Percentiles rank a stretch among this genome's conserved stretches.
Conservation (phyloP, 2,888 invertebrate genomes). For the Salticus scenicus region DNA sequence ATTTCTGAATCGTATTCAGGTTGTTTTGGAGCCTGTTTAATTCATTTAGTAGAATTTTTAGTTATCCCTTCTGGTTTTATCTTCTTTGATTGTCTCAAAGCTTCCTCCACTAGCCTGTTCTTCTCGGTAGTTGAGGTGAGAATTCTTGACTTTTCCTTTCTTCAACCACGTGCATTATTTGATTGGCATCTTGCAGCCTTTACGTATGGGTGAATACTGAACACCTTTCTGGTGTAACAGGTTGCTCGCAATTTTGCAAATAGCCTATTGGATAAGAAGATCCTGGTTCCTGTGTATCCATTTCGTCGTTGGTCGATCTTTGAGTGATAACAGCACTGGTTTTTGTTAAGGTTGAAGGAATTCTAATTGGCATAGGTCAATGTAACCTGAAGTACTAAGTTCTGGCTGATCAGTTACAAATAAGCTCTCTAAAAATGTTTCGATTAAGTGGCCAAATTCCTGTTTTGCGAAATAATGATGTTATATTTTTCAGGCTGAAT, state of each 20-base stretch:
- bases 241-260: neutral
- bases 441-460: neutral
- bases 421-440: neutral
- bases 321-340: neutral
- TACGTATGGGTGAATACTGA: neutral
- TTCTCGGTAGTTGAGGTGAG: constrained; percentile 1
- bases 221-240: constrained; percentile 12
- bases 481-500: constrained; percentile 10
- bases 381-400: constrained; percentile 5
- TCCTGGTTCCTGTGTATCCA: neutral
- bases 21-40: neutral
- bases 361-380: neutral
- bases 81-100: constrained; percentile 2
- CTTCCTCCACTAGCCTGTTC: constrained; percentile 2
- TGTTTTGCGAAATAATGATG: neutral
- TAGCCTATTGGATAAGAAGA: constrained; percentile 5
- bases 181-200: constrained; percentile 1
- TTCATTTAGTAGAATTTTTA: neutral
- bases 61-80: neutral
- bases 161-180: neutral
- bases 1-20: neutral
- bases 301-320: neutral
- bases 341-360: constrained; percentile 5
- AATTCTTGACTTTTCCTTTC: constrained; percentile 13
- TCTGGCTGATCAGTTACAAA: neutral